Evolutionary conservation across 2,113 vertebrate genomes (phyloP).

Genomic region (Pholis gunnellus): DNA sequence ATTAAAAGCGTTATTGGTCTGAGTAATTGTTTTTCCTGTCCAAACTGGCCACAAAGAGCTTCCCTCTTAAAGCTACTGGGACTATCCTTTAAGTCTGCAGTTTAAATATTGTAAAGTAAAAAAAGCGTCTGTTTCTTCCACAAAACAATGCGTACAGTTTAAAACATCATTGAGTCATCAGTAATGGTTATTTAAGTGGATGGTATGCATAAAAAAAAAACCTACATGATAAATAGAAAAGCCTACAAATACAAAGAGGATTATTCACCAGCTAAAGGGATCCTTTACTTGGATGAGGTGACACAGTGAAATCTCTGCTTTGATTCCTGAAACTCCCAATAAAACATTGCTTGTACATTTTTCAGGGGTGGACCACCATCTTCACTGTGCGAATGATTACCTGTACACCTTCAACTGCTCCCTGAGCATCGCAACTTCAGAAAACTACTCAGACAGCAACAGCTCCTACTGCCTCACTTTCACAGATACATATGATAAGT

Average conservation of each 20-base stretch:
- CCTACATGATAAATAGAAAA: not conserved
- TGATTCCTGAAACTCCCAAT: not conserved
- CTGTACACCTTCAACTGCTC: constrained; percentile 73
- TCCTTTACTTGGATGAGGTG: not conserved
- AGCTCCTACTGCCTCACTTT: constrained; percentile 57
- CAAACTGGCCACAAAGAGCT: not conserved
- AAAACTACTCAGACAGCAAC: not conserved
- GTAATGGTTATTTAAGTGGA: not conserved
- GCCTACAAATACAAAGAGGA: not conserved
- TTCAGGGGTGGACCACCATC: constrained; percentile 27
- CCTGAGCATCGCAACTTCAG: constrained; percentile 30
- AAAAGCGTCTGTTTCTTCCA: not conserved
- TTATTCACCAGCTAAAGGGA: not conserved
- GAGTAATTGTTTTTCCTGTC: not conserved
- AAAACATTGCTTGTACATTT: not conserved
- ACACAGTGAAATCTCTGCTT: not conserved
- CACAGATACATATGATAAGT: not conserved
- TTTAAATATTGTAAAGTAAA: not conserved
- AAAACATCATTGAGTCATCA: not conserved
- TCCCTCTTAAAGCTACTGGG: not conserved
- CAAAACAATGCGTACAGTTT: not conserved
- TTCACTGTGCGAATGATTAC: constrained; percentile 75
- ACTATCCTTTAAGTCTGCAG: not conserved
- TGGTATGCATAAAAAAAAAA: not conserved
- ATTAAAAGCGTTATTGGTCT: not conserved